Base-by-base conservation (phyloP, 2,113 vertebrate species). In the Herpetotheres cachinnans region DNA sequence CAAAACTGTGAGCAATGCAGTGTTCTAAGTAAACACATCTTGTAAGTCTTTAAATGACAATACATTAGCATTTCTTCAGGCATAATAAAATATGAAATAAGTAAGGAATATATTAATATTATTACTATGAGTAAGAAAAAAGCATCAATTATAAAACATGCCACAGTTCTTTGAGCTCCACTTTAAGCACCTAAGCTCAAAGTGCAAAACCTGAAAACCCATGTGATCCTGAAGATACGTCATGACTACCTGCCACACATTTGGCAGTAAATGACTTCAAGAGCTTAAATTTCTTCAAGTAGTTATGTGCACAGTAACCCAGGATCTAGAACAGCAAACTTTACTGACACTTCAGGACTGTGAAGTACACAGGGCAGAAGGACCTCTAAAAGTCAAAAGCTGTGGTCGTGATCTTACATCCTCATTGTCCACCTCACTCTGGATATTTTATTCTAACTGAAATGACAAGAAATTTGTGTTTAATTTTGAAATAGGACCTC, bases 221-320 rank as follows among this genome's bases (percentile, higher is more conserved):
- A 10, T 40, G n/a, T 54, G 16, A 21, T 62, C 38, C 58, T 77
- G 49, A 73, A 73, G 26, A 65, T 61, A 58, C 1, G 0, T 61
- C 58, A 52, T 56, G 26, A 49, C 4, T 42, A 16, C 0, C 0
- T 5, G 2, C 24, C 15, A 25, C 13, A 36, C 38, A 89, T 44
- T 54, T 83, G 59, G 17, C 77, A 89, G 36, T 21, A 89, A 83
- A 73, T 61, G 0, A 69, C 34, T 65, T 83, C 10, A 86, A 77
- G 66, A 65, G 34, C 32, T 73, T 86, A 27, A 14, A 65, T 83
- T 80, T 92, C 38, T 89, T 59, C 32, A 62, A 42, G 29, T 16
- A 82, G 21, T 82, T 86, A 36, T 17, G 36, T 73, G 55, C 65
- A 74, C 46, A 49, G 52, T 55, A 82, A 72, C 7, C 15, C 44